These are phyloP conservation scores for Eristalinus aeneus DNA, from an alignment of 2,888 invertebrate genomes.

Conservation along the genomic window DNA sequence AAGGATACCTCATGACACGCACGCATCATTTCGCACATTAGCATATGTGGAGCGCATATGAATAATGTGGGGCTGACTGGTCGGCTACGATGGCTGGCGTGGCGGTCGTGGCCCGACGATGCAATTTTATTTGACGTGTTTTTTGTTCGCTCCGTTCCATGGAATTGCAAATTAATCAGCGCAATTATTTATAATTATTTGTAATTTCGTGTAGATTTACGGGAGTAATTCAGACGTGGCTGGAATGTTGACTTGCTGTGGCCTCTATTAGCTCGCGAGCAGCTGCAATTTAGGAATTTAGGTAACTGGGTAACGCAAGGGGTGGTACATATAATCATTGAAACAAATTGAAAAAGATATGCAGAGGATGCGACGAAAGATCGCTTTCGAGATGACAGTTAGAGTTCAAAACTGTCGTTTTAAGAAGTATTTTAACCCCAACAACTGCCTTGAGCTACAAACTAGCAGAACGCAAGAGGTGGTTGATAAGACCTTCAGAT, in stretches of 20 bases:
- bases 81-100: neutral
- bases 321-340: neutral
- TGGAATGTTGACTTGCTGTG: neutral
- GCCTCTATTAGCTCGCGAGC: slow-evolving; percentile 6
- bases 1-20: slow-evolving; percentile 60
- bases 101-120: neutral
- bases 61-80: slow-evolving; percentile 53
- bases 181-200: slow-evolving; percentile 49
- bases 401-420: too few relatives aligned
- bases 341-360: neutral
- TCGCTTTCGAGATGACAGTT: too few relatives aligned
- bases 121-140: neutral
- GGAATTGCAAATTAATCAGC: slow-evolving; percentile 43
- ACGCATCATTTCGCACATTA: slow-evolving; percentile 61
- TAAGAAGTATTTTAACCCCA: too few relatives aligned
- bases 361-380: too few relatives aligned
- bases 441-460: too few relatives aligned
- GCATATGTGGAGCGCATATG: slow-evolving; percentile 50
- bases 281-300: slow-evolving; percentile 5
- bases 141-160: neutral
- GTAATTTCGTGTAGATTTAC: slow-evolving; percentile 18
- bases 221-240: slow-evolving; percentile 1
- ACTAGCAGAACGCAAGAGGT: too few relatives aligned
- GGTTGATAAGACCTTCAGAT: slow-evolving; percentile 39
- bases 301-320: neutral